A percentile compares a stretch with the other conserved stretches of the same genome.
Evolutionary conservation across 1,140 invertebrate genomes (phyloP).

Genomic region (Saccostrea echinata): DNA sequence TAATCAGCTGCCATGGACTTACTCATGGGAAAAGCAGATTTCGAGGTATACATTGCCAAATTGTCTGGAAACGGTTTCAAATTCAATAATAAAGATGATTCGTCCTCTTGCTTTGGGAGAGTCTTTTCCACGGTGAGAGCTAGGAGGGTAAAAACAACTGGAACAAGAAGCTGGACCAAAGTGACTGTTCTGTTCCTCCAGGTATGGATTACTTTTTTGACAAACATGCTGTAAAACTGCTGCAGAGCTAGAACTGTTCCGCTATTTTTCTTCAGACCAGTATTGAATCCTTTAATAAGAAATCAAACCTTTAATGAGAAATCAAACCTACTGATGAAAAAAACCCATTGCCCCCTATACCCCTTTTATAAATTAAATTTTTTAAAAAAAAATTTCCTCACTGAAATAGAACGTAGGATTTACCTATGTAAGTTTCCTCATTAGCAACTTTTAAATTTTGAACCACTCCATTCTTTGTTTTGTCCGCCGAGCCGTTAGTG

Average conservation of each 20-base stretch:
- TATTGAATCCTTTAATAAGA: conserved; percentile 47
- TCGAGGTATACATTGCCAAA: background rate
- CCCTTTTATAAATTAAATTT: background rate
- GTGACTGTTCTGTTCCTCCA: conserved; percentile 74
- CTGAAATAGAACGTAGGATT: background rate
- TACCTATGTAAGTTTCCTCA: background rate
- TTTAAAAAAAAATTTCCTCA: background rate
- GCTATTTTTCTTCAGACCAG: conserved; percentile 56
- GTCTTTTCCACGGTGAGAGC: conserved; percentile 74
- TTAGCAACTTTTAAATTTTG: background rate
- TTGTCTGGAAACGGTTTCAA: conserved; percentile 53
- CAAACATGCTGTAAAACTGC: conserved; percentile 76
- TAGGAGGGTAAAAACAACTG: conserved; percentile 76
- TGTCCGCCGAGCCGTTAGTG: background rate
- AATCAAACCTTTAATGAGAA: background rate
- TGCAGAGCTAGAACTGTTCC: conserved; percentile 56
- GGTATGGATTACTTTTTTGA: conserved; percentile 78
- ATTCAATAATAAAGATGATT: conserved; percentile 72
- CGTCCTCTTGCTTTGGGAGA: conserved; percentile 68
- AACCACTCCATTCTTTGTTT: background rate
- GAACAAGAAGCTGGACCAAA: conserved; percentile 75
- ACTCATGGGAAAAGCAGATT: background rate
- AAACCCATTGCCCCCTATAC: background rate
- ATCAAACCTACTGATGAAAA: background rate
- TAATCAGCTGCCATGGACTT: background rate